A percentile compares a stretch with the other conserved stretches of the same genome.
These are phyloP conservation scores for Hippocampus abdominalis DNA, from an alignment of 2,113 vertebrate genomes.

Conservation along the genomic window DNA sequence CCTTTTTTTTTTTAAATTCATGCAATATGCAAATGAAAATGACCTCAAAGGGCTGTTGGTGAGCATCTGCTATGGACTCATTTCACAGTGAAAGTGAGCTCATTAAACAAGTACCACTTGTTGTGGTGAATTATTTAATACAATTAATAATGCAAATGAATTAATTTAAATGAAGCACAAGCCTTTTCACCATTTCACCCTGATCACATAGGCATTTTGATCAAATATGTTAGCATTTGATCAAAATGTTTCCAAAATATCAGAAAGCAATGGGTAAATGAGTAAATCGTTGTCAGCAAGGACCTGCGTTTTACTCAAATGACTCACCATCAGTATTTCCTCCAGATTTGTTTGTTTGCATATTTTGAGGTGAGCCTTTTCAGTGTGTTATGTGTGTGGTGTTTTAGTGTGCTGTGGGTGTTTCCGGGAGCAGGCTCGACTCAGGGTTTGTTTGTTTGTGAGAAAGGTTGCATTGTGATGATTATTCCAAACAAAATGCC, in stretches of 20 bases:
- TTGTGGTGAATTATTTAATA: too few species aligned
- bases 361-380: not conserved
- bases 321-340: not conserved
- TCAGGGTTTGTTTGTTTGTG: constrained; percentile 55
- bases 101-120: too few species aligned
- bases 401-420: constrained; percentile 28
- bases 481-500: constrained; percentile 68
- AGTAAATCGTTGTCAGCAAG: not conserved
- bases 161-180: constrained; percentile 13
- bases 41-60: too few species aligned
- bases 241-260: not conserved
- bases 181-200: constrained; percentile 59
- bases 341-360: not conserved
- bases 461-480: constrained; percentile 48
- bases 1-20: too few species aligned
- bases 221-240: too few species aligned
- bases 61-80: too few species aligned
- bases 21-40: too few species aligned
- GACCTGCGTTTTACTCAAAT: not conserved
- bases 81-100: too few species aligned
- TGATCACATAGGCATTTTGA: constrained; percentile 74
- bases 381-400: not conserved
- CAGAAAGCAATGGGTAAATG: not conserved
- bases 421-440: constrained; percentile 19
- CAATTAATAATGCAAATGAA: too few species aligned